Evolutionary conservation across 2,888 invertebrate genomes (phyloP).

Genomic region (Xestia c-nigrum): DNA sequence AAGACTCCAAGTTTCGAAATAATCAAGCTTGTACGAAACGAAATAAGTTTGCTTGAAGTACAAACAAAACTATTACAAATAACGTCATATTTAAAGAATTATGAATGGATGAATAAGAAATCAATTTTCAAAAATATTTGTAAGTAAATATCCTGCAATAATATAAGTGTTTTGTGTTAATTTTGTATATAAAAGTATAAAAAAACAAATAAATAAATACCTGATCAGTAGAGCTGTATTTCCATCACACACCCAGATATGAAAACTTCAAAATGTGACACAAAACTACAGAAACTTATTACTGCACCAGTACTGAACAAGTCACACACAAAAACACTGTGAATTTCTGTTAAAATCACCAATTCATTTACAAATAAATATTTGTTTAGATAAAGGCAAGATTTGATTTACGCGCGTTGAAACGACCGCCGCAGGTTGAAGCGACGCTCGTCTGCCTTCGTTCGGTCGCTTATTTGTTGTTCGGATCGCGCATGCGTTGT

Average conservation of each 20-base stretch:
- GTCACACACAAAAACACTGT: constrained; percentile 48
- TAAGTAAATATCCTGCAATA: neutral
- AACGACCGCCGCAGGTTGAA: constrained; percentile 46
- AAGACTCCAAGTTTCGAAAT: neutral
- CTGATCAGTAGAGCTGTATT: constrained; percentile 52
- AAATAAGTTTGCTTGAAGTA: constrained; percentile 23
- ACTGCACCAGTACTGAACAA: constrained; percentile 47
- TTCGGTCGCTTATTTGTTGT: constrained; percentile 46
- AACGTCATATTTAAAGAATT: neutral
- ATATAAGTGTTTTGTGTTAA: neutral
- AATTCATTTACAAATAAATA: constrained; percentile 54
- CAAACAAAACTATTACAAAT: neutral
- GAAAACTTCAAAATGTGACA: constrained; percentile 53
- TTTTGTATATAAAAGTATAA: neutral
- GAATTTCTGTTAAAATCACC: constrained; percentile 33
- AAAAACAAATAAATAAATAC: constrained; percentile 53
- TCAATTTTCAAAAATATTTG: neutral
- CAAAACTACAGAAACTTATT: constrained; percentile 47
- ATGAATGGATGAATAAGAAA: constrained; percentile 24
- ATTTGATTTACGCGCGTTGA: constrained; percentile 33
- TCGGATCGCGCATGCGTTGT: constrained; percentile 62
- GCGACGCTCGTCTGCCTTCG: constrained; percentile 60
- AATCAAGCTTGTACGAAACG: neutral
- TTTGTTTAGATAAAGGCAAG: constrained; percentile 51
- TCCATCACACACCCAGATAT: constrained; percentile 57